Evolutionary conservation across 37 sponge, comb jelly and placozoan genomes (phyloP), one percentile per base, ranked within the genome.

Genomic region (Haliclona indistincta): DNA sequence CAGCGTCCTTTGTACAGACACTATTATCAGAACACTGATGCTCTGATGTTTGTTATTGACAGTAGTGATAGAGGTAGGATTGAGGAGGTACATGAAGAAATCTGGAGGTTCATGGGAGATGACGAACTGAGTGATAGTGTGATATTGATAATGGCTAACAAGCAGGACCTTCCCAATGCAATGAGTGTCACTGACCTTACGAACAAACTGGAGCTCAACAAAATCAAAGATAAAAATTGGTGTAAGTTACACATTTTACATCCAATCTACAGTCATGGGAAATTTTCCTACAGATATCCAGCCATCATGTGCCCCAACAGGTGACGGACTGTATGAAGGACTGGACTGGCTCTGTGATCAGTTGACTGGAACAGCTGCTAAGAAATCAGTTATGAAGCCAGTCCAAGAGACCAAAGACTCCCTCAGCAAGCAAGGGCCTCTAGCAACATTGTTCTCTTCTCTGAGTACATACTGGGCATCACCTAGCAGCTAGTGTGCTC

Each of bases 141-240:
- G 13, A 37, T 96, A 0, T 67, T 96, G 30, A 77, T 96, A 4
- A 43, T 96, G 66, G 96, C 96, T 32, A 96, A 96, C 78, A 96
- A 96, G 56, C 96, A 96, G 35, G 96, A 96, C 67, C 84, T 96
- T 0, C 93, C 96, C 3, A 89, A 89, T 89, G 89, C 96, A 23
- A 64, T 89, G 78, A 54, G 53, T 1, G 45, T 60, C 7, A 55
- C 78, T 28, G 94, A 96, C 28, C 25, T 96, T 2, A 58, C 71
- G 15, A 56, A 78, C 4, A 71, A 86, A 55, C 84, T 96, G 22
- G 81, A 72, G 8, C 71, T 96, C 7, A 63, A 81, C 39, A 54
- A 26, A 13, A 43, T 94, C 2, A 20, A 55, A 55, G 64, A 83
- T 37, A 82, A 68, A 49, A 56, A 10, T 29, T 87, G 88, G 88